phyloP scores from a whole-genome alignment of 2,888 invertebrate species.

The Erebia palarica region DNA sequence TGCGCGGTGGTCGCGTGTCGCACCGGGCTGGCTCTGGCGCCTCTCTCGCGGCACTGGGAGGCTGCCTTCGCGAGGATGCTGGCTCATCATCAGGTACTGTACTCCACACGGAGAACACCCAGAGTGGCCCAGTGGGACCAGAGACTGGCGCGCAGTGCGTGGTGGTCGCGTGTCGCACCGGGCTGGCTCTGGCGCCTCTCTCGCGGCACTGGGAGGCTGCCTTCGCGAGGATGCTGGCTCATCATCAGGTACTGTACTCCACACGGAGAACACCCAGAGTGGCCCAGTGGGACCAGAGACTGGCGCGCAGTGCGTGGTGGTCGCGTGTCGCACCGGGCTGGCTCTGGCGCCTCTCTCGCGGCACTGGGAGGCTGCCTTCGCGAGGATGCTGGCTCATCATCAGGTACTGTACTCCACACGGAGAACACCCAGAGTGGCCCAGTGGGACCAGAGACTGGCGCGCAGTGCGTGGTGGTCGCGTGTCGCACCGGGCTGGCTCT shows the following conservation, averaged over 20 bases:
- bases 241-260: slow-evolving; percentile 47
- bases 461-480: slow-evolving; percentile 63
- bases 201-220: slow-evolving; percentile 63
- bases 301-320: slow-evolving; percentile 62
- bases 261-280: too few species aligned
- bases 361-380: slow-evolving; percentile 66
- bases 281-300: slow-evolving; percentile 45
- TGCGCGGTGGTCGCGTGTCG: slow-evolving; percentile 66
- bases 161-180: slow-evolving; percentile 61
- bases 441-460: slow-evolving; percentile 49
- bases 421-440: too few species aligned
- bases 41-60: slow-evolving; percentile 61
- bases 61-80: slow-evolving; percentile 64
- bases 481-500: slow-evolving; percentile 63
- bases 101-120: too few species aligned
- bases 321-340: slow-evolving; percentile 63
- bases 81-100: slow-evolving; percentile 54
- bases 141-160: slow-evolving; percentile 62
- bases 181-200: slow-evolving; percentile 61
- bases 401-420: background rate
- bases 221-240: slow-evolving; percentile 63
- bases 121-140: too few species aligned
- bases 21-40: slow-evolving; percentile 61
- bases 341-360: slow-evolving; percentile 57
- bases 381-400: slow-evolving; percentile 67